A percentile compares a stretch with the other conserved stretches of the same genome.
Evolutionary conservation across 2,888 invertebrate species (phyloP).

Genomic region (Agriopis aurantiaria): DNA sequence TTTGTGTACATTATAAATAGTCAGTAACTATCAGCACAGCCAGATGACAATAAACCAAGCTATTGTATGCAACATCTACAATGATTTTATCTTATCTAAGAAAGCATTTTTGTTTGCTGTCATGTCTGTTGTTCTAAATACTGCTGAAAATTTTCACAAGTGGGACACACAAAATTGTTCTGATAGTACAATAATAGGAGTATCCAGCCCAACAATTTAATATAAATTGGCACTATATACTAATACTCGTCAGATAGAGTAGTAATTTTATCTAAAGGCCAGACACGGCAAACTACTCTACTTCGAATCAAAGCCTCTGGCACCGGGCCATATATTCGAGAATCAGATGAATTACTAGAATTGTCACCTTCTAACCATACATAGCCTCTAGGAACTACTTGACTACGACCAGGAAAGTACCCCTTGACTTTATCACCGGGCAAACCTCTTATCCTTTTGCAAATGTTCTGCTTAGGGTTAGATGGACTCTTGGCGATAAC

Average conservation of each 20-base stretch:
- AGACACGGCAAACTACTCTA: constrained; percentile 92
- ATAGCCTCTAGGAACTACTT: constrained; percentile 92
- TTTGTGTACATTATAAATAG: too few relatives aligned
- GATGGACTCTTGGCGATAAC: constrained; percentile 93
- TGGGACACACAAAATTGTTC: neutral
- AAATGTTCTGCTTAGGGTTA: constrained; percentile 93
- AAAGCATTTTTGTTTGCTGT: too few relatives aligned
- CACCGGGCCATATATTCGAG: constrained; percentile 94
- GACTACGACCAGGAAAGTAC: constrained; percentile 69
- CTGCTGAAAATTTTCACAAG: neutral
- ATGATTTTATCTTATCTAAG: too few relatives aligned
- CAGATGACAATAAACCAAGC: too few relatives aligned
- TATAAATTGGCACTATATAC: neutral
- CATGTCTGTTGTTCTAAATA: too few relatives aligned
- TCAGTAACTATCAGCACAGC: too few relatives aligned
- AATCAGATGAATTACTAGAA: constrained; percentile 93
- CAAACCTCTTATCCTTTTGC: constrained; percentile 93
- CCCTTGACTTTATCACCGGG: constrained; percentile 90
- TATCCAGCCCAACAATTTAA: neutral
- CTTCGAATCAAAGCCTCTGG: constrained; percentile 94
- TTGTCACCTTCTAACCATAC: constrained; percentile 98
- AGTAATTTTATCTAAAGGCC: constrained; percentile 88
- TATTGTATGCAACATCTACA: too few relatives aligned
- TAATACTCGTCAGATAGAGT: constrained; percentile 65
- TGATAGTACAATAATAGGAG: neutral